Evolutionary conservation across 2,113 vertebrate genomes (phyloP).

Genomic region (Pandion haliaetus): DNA sequence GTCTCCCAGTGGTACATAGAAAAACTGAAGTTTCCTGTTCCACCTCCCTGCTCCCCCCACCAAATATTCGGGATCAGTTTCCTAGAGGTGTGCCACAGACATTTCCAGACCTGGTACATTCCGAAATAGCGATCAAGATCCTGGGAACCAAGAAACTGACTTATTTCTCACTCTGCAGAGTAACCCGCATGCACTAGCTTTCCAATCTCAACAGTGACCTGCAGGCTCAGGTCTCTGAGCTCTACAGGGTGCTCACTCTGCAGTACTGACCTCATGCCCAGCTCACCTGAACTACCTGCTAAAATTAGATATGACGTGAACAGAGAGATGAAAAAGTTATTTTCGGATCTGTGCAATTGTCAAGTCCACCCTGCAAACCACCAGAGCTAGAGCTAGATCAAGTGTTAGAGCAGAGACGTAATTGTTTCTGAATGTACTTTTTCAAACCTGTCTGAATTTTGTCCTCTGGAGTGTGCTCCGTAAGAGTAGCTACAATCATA

Average conservation of each 20-base stretch:
- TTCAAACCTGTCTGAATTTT: background rate
- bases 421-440: background rate
- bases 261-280: background rate
- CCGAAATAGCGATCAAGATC: background rate
- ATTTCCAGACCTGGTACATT: background rate
- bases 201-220: background rate
- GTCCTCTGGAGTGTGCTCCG: background rate
- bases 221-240: background rate
- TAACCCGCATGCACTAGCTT: fast-evolving
- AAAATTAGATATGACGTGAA: background rate
- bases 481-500: background rate
- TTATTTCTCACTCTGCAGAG: background rate
- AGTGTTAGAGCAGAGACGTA: background rate
- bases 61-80: background rate
- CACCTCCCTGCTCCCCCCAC: no score
- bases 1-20: background rate
- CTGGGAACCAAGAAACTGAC: background rate
- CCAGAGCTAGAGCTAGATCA: background rate
- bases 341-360: background rate
- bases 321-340: background rate
- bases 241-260: background rate
- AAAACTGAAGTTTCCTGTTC: background rate
- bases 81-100: background rate
- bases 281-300: background rate
- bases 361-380: background rate